phyloP scores from a whole-genome alignment of 92 coral and sea anemone species.

The Palythoa caribaeorum region DNA sequence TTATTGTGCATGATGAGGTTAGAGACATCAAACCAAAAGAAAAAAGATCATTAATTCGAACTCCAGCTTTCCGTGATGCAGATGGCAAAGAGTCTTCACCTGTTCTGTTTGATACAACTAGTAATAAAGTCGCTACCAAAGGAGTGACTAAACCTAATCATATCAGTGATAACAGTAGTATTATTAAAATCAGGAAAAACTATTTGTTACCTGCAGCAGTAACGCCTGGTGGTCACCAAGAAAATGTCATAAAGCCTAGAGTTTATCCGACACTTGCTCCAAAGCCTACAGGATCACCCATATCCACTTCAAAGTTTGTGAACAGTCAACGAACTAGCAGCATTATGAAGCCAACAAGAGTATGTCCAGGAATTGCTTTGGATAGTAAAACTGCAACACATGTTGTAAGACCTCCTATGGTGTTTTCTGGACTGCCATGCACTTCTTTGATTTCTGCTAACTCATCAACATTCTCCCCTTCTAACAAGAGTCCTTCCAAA shows the following conservation, averaged over 20 bases:
- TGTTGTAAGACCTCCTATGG: not conserved
- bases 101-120: constrained; percentile 3
- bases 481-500: not conserved
- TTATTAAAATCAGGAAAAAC: constrained; percentile 11
- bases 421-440: not conserved
- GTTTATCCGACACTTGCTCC: constrained; percentile 38
- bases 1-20: constrained; percentile 67
- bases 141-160: not conserved
- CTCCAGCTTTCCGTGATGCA: constrained; percentile 31
- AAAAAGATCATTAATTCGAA: constrained; percentile 31
- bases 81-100: constrained; percentile 24
- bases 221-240: not conserved
- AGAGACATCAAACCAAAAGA: constrained; percentile 51
- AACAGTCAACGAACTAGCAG: constrained; percentile 24
- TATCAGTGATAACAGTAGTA: not conserved
- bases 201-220: constrained; percentile 22
- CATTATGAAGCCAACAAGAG: constrained; percentile 14
- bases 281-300: not conserved
- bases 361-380: constrained; percentile 18
- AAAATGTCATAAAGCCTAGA: constrained; percentile 21
- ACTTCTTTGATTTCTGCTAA: constrained; percentile 2
- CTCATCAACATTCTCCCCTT: not conserved
- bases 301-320: constrained; percentile 1
- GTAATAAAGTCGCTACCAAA: not conserved
- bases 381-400: constrained; percentile 4